Evolutionary conservation across 2,797 vertebrate species (phyloP), one percentile per base, ranked within the genome.

Genomic region (Cephalopachus bancanus): DNA sequence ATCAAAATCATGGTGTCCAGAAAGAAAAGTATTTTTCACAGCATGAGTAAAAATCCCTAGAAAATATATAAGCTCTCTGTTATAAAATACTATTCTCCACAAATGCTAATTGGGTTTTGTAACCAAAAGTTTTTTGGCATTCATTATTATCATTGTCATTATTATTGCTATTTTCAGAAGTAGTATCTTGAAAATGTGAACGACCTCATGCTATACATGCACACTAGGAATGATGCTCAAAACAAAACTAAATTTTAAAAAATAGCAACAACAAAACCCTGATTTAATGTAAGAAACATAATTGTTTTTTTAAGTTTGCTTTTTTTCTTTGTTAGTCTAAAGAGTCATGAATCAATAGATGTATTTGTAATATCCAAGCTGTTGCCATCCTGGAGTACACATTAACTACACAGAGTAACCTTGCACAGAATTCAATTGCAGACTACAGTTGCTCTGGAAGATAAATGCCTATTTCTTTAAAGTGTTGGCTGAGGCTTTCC

Each of bases 251-350:
- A 94, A 69, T 44, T 44, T 44, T 49, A 83, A 28, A 37, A 83
- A 64, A 26, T 28, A 75, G 30, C 49, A 89, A 62, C 22, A 76
- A 75, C n/a, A 64, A 64, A 84, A 71, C 6, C 10, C 33, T 91
- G 57, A 93, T 85, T 80, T 91, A 72, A 89, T 86, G 33, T 15
- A 95, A 79, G 51, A 92, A 69, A 79, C 80, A 93, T 33, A 6
- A 3, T 44, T 16, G 60, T 94, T 96, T 78, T n/a, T 62, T 97
- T 44, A 44, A 44, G 44, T 96, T 84, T 74, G n/a, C 15, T 80
- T 84, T 85, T 88, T 60, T 92, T 88, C 20, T 91, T 92, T 86
- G 28, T 89, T 96, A 81, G 17, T 76, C 37, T 92, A 84, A 75
- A 85, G 71, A 96, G 81, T 60, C 11, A n/a, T 49, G 44, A 79